Evolutionary conservation across 1,140 invertebrate genomes (phyloP).

Genomic region (Drosophila jambulina): DNA sequence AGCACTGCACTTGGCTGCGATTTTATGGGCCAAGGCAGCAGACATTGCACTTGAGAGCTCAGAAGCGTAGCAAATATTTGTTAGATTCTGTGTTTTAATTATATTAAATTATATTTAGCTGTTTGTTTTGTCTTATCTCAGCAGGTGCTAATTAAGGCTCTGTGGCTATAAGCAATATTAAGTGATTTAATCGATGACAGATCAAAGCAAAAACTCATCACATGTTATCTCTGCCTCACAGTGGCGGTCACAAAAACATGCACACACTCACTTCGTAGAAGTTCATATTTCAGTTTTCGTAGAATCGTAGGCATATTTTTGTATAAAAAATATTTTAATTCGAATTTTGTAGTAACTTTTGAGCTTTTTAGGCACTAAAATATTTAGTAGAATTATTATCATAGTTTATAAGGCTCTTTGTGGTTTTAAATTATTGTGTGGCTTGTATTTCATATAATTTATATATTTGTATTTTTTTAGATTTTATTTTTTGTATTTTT

Average conservation of each 20-base stretch:
- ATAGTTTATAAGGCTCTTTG: background rate
- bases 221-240: slow-evolving; percentile 57
- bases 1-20: slow-evolving; percentile 45
- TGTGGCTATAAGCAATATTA: slow-evolving; percentile 51
- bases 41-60: slow-evolving; percentile 57
- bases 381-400: background rate
- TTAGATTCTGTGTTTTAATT: slow-evolving; percentile 23
- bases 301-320: slow-evolving; percentile 50
- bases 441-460: background rate
- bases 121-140: slow-evolving; percentile 22
- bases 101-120: slow-evolving; percentile 5
- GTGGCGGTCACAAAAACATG: slow-evolving; percentile 35
- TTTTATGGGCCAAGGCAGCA: slow-evolving; percentile 52
- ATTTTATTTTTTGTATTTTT: slow-evolving; percentile 12
- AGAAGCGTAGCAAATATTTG: slow-evolving; percentile 29
- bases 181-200: slow-evolving; percentile 52
- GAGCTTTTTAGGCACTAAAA: background rate
- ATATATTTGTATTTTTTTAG: slow-evolving; percentile 1
- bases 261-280: slow-evolving; percentile 71
- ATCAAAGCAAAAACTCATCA: slow-evolving; percentile 52
- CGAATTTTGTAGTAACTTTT: slow-evolving; percentile 7
- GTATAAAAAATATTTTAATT: slow-evolving; percentile 15
- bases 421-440: background rate
- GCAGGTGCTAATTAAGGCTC: slow-evolving; percentile 66
- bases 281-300: slow-evolving; percentile 71